phyloP scores from a whole-genome alignment of 2,113 vertebrate genomes.

The Indri indri region DNA sequence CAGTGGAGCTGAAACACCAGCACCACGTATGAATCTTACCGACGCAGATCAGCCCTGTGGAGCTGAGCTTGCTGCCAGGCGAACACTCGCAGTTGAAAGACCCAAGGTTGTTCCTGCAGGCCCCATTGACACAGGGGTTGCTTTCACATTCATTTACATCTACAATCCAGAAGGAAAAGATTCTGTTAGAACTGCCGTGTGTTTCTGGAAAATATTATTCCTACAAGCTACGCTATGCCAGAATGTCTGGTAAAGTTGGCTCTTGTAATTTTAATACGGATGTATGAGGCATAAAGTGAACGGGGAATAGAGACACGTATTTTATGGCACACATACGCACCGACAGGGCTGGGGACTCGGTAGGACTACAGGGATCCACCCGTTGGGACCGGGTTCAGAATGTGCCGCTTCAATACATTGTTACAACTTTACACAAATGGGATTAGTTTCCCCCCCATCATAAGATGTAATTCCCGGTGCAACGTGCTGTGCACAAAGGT shows the following conservation, averaged over 20 bases:
- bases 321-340: background rate
- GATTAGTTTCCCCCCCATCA: constrained; percentile 39
- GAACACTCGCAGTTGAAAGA: constrained; percentile 91
- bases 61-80: constrained; percentile 88
- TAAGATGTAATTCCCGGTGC: constrained; percentile 42
- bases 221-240: constrained; percentile 64
- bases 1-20: background rate
- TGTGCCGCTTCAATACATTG: constrained; percentile 12
- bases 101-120: constrained; percentile 90
- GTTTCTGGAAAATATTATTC: constrained; percentile 78
- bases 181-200: constrained; percentile 69
- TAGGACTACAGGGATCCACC: background rate
- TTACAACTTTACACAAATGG: constrained; percentile 37
- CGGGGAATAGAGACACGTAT: background rate
- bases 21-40: constrained; percentile 78
- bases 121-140: constrained; percentile 88
- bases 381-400: constrained; percentile 53
- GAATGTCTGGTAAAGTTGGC: constrained; percentile 72
- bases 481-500: constrained; percentile 51
- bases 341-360: background rate
- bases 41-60: constrained; percentile 88
- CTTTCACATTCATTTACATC: constrained; percentile 92
- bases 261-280: constrained; percentile 70
- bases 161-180: constrained; percentile 83
- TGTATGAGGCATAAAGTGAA: constrained; percentile 53